phyloP scores from a whole-genome alignment of 2,888 invertebrate genomes.

The Tinea pellionella region DNA sequence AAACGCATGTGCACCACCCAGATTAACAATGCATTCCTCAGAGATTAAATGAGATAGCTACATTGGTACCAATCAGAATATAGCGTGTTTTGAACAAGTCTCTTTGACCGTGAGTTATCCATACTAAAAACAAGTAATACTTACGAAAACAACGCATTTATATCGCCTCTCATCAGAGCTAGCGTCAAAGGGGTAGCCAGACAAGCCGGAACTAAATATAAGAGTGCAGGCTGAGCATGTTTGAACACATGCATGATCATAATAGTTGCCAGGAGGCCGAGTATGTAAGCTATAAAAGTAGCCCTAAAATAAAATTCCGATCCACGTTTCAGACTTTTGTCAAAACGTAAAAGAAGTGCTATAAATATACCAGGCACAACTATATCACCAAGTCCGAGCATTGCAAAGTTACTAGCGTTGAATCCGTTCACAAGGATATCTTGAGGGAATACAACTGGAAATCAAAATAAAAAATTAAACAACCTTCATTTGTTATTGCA shows the following conservation, averaged over 20 bases:
- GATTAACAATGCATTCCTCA: too few relatives aligned
- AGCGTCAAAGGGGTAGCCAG: slow-evolving; percentile 89
- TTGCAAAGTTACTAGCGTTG: slow-evolving; percentile 93
- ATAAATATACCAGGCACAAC: slow-evolving; percentile 99
- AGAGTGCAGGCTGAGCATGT: slow-evolving; percentile 97
- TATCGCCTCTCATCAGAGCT: slow-evolving; percentile 90
- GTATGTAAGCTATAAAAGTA: slow-evolving; percentile 92
- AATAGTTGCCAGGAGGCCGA: slow-evolving; percentile 94
- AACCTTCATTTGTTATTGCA: background rate
- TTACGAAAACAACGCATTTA: slow-evolving; percentile 90
- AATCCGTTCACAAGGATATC: slow-evolving; percentile 94
- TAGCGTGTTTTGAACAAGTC: too few relatives aligned
- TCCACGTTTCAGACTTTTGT: slow-evolving; percentile 86
- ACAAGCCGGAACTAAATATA: slow-evolving; percentile 98
- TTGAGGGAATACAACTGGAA: slow-evolving; percentile 96
- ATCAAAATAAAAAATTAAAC: slow-evolving; percentile 22
- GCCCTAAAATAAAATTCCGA: slow-evolving; percentile 88
- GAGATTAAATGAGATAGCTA: too few relatives aligned
- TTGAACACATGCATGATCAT: slow-evolving; percentile 98
- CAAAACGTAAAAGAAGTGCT: slow-evolving; percentile 94
- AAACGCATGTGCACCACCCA: too few relatives aligned
- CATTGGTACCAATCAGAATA: too few relatives aligned
- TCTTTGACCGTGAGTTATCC: too few relatives aligned
- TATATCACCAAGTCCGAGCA: slow-evolving; percentile 98
- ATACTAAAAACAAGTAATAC: slow-evolving; percentile 51